These are phyloP conservation scores for Mionectes macconnelli DNA, from an alignment of 2,113 vertebrate species.

Conservation along the genomic window DNA sequence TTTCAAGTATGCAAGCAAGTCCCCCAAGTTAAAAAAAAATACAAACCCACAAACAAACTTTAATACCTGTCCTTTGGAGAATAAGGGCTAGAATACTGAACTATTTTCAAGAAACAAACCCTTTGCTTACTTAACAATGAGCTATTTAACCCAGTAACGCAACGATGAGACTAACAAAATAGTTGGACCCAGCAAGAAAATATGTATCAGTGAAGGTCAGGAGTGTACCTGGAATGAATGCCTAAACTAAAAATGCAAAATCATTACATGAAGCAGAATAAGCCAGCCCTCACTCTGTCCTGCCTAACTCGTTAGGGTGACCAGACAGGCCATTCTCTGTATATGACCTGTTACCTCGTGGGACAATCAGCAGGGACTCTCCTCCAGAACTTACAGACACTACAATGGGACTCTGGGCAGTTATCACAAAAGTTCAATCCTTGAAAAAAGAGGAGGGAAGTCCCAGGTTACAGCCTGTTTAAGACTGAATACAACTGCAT, in stretches of 20 bases:
- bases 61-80: neutral
- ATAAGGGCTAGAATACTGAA: neutral
- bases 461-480: neutral
- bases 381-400: neutral
- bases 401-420: neutral
- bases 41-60: neutral
- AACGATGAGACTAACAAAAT: neutral
- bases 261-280: neutral
- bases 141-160: neutral
- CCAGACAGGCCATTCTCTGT: neutral
- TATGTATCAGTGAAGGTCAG: neutral
- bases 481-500: neutral
- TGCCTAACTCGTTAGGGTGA: neutral
- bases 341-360: neutral
- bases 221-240: neutral
- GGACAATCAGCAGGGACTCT: neutral
- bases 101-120: neutral
- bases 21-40: neutral
- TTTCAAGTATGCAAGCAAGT: neutral
- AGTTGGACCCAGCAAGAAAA: neutral
- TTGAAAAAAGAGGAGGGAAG: neutral
- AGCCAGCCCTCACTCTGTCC: neutral
- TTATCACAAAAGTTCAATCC: neutral
- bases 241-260: neutral
- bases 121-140: neutral